A percentile compares a stretch with the other conserved stretches of the same genome.
Conservation (phyloP, 2,797 vertebrate genomes). For the Gorsachius magnificus region DNA sequence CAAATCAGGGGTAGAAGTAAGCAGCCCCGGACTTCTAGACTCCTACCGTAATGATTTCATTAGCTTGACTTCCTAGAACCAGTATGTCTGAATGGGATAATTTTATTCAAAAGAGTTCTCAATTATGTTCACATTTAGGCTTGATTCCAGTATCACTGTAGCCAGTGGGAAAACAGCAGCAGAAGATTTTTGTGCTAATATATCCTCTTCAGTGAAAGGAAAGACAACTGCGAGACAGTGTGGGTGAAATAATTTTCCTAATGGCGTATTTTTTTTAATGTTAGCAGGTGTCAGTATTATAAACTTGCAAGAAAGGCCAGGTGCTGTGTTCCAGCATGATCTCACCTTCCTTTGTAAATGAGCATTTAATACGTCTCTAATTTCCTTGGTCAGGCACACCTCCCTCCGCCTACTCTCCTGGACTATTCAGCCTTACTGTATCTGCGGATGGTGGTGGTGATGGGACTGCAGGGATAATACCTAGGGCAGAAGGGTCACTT, state of each 20-base stretch:
- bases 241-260: neutral
- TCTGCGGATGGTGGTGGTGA: accelerated
- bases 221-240: neutral
- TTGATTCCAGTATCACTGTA: slow-evolving; percentile 10
- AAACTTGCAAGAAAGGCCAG: neutral
- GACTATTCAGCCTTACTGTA: neutral
- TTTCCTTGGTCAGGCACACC: neutral
- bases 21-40: slow-evolving; percentile 21
- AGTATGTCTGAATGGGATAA: slow-evolving; percentile 29
- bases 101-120: slow-evolving; percentile 51
- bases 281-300: neutral
- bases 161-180: neutral
- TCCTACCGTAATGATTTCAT: slow-evolving; percentile 10
- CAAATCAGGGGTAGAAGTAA: slow-evolving; percentile 29
- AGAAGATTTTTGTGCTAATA: neutral
- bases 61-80: slow-evolving; percentile 24
- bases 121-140: slow-evolving; percentile 36
- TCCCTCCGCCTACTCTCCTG: neutral
- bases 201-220: neutral
- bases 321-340: neutral
- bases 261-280: neutral
- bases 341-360: neutral
- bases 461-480: neutral
- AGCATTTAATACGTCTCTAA: neutral
- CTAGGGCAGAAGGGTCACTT: neutral